Percentiles rank a stretch among this genome's conserved stretches.
Evolutionary conservation across 37 sponge, comb jelly and placozoan genomes (phyloP).

Genomic region (Chondrilla cf. caribensis): DNA sequence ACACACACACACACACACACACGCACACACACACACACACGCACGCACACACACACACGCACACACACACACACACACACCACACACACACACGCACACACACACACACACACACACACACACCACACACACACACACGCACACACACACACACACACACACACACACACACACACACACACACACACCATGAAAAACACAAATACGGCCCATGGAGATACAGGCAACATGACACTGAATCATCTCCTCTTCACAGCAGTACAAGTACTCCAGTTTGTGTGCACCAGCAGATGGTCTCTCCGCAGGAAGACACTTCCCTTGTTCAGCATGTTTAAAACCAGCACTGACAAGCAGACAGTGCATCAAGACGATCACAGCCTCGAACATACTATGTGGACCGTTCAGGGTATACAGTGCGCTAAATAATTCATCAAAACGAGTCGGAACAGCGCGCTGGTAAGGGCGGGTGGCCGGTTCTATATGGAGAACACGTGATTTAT

Average conservation of each 20-base stretch:
- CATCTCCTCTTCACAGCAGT: not conserved
- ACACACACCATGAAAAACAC: conserved; percentile 9
- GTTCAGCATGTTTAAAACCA: not conserved
- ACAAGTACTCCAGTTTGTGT: not conserved
- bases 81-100: not conserved
- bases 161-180: not conserved
- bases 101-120: too few species aligned
- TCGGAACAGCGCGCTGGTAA: not conserved
- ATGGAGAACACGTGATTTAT: too few species aligned
- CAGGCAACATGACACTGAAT: not conserved
- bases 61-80: not conserved
- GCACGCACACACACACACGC: not conserved
- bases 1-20: too few species aligned
- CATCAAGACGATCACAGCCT: not conserved
- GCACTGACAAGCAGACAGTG: not conserved
- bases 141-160: too few species aligned
- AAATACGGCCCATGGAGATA: not conserved
- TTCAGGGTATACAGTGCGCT: not conserved
- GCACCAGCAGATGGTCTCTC: too few species aligned
- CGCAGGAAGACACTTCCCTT: too few species aligned
- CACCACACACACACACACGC: not conserved
- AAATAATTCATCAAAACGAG: not conserved
- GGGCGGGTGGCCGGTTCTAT: too few species aligned
- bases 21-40: not conserved
- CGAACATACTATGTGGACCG: not conserved